phyloP scores from a whole-genome alignment of 2,797 vertebrate species.

The Fistularia tabacaria region DNA sequence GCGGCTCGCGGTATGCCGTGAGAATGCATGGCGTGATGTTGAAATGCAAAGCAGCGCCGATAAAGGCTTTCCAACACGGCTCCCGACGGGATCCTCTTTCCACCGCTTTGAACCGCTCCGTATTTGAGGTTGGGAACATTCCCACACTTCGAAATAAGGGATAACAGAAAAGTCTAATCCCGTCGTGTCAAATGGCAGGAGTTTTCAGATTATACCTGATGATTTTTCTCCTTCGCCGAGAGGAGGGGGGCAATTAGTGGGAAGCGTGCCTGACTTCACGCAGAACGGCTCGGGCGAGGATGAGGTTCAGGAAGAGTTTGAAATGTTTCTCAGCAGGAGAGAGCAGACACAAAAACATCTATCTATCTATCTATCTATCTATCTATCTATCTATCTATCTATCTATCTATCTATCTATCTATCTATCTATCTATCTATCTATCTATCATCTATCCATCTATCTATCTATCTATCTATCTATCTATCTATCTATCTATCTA shows the following conservation, averaged over 20 bases:
- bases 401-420: slow-evolving; percentile 7
- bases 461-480: too few species aligned
- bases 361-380: neutral
- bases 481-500: too few species aligned
- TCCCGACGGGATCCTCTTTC: slow-evolving; percentile 41
- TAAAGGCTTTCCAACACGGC: slow-evolving; percentile 23
- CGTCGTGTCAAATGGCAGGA: slow-evolving; percentile 27
- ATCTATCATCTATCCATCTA: neutral
- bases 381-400: slow-evolving; percentile 11
- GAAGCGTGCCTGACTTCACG: slow-evolving; percentile 16
- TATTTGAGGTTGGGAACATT: slow-evolving; percentile 28
- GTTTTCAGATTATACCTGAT: slow-evolving; percentile 43
- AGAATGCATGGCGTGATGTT: slow-evolving; percentile 41
- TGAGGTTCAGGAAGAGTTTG: too few species aligned
- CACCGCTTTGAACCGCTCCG: slow-evolving; percentile 46
- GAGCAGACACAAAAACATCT: too few species aligned
- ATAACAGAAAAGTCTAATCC: slow-evolving; percentile 42
- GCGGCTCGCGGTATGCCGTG: slow-evolving; percentile 26
- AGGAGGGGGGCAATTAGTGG: slow-evolving; percentile 29
- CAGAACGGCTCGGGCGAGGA: too few species aligned
- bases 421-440: too few species aligned
- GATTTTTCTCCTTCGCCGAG: slow-evolving; percentile 32
- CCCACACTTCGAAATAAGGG: slow-evolving; percentile 10
- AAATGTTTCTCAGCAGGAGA: too few species aligned
- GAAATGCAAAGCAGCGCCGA: slow-evolving; percentile 43